Evolutionary conservation across 2,888 invertebrate genomes (phyloP).

Genomic region (Phania funesta): DNA sequence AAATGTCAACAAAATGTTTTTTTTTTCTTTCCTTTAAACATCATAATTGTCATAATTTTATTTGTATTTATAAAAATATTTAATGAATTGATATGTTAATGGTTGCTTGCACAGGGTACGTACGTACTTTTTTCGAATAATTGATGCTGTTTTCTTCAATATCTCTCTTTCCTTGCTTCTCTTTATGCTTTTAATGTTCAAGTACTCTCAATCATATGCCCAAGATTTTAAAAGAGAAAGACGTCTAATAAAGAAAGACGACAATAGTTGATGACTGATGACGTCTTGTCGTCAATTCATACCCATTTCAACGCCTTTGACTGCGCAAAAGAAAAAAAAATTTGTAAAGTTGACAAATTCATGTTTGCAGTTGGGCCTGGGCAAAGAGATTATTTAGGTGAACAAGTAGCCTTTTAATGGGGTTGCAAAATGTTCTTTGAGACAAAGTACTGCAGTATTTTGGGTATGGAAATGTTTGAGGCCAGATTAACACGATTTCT

Average conservation of each 20-base stretch:
- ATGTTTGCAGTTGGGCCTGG: background rate
- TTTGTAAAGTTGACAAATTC: slow-evolving; percentile 40
- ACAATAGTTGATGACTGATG: slow-evolving; percentile 22
- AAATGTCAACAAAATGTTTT: slow-evolving; percentile 18
- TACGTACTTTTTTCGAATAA: slow-evolving; percentile 22
- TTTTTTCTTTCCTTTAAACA: background rate
- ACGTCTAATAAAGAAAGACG: slow-evolving; percentile 2
- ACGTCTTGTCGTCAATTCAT: slow-evolving; percentile 49
- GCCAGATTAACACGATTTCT: no score
- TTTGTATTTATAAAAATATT: slow-evolving; percentile 1
- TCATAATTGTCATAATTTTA: slow-evolving; percentile 17
- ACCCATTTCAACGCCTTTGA: slow-evolving; percentile 33
- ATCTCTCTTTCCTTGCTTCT: background rate
- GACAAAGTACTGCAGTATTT: background rate
- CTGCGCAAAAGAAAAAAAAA: background rate
- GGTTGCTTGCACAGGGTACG: background rate
- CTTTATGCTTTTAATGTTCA: slow-evolving; percentile 1
- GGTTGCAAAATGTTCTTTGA: background rate
- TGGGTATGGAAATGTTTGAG: no score
- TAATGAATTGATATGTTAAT: slow-evolving; percentile 22
- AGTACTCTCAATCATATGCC: slow-evolving; percentile 45
- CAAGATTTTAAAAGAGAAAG: slow-evolving; percentile 2
- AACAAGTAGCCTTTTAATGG: background rate
- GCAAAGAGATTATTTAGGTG: slow-evolving; percentile 7
- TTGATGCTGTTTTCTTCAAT: slow-evolving; percentile 36